A percentile compares a stretch with the other conserved stretches of the same genome.
Conservation (phyloP, 2,113 vertebrate genomes). For the Macquaria ambigua region DNA sequence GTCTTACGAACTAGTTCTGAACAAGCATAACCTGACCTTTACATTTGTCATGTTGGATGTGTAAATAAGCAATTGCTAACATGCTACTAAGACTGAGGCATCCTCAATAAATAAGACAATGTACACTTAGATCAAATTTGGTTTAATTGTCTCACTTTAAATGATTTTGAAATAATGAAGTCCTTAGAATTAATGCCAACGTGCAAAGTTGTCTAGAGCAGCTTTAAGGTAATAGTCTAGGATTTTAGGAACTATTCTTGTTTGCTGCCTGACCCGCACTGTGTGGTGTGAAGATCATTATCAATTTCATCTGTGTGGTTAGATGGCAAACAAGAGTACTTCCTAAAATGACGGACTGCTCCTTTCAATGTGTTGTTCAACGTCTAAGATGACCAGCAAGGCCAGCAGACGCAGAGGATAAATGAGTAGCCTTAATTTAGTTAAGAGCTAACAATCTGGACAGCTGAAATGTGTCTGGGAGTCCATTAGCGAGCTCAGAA, state of each 20-base stretch:
- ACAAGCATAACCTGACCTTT: too few relatives aligned
- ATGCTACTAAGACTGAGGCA: too few relatives aligned
- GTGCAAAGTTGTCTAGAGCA: too few relatives aligned
- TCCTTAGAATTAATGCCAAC: too few relatives aligned
- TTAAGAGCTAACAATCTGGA: constrained; percentile 4
- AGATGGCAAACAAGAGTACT: not conserved
- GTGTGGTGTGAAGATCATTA: not conserved
- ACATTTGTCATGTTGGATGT: too few relatives aligned
- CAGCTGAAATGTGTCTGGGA: constrained; percentile 30
- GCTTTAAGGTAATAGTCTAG: not conserved
- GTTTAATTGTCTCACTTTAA: too few relatives aligned
- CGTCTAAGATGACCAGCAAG: not conserved
- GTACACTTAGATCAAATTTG: too few relatives aligned
- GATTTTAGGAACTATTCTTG: not conserved
- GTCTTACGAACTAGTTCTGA: too few relatives aligned
- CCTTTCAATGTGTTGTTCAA: not conserved
- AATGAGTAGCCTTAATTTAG: constrained; percentile 23
- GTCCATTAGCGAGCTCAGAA: constrained; percentile 24
- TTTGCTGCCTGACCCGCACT: not conserved
- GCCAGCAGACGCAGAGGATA: not conserved
- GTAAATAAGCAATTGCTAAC: too few relatives aligned
- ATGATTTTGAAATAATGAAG: too few relatives aligned
- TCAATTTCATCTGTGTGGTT: not conserved
- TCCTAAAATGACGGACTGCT: not conserved
- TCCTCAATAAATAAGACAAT: too few relatives aligned